Conservation (phyloP, 2,888 invertebrate species). For the Halictus quadricinctus region DNA sequence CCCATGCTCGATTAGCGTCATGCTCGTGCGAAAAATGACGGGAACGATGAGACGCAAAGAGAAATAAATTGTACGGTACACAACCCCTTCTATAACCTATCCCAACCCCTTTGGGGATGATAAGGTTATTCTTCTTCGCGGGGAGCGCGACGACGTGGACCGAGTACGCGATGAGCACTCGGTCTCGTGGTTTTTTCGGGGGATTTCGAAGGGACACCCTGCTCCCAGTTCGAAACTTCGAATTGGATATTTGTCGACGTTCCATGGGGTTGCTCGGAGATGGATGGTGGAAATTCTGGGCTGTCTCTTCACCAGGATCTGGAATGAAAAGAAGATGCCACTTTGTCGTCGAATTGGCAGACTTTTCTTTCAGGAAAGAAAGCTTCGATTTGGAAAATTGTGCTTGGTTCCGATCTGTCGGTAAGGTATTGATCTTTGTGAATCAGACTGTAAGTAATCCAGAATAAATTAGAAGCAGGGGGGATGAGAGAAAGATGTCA, state of each 20-base stretch:
- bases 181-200: not conserved
- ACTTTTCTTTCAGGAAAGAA: not conserved
- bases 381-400: not conserved
- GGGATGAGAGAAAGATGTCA: too few species aligned
- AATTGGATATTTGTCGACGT: conserved; percentile 3
- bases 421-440: too few species aligned
- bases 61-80: conserved; percentile 37
- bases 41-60: not conserved
- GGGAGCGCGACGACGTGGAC: not conserved
- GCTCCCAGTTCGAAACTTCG: conserved; percentile 1
- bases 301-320: too few species aligned
- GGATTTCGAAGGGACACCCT: not conserved
- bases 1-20: not conserved
- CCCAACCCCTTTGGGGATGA: not conserved
- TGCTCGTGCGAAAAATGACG: conserved; percentile 32
- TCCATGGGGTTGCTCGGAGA: not conserved
- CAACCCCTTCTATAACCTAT: not conserved
- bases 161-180: not conserved
- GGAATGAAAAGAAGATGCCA: not conserved
- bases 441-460: too few species aligned
- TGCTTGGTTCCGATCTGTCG: too few species aligned
- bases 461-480: too few species aligned
- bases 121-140: not conserved
- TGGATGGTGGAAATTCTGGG: not conserved
- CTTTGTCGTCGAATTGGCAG: not conserved